Conservation (phyloP, 2,797 vertebrate species). For the Artibeus jamaicensis region DNA sequence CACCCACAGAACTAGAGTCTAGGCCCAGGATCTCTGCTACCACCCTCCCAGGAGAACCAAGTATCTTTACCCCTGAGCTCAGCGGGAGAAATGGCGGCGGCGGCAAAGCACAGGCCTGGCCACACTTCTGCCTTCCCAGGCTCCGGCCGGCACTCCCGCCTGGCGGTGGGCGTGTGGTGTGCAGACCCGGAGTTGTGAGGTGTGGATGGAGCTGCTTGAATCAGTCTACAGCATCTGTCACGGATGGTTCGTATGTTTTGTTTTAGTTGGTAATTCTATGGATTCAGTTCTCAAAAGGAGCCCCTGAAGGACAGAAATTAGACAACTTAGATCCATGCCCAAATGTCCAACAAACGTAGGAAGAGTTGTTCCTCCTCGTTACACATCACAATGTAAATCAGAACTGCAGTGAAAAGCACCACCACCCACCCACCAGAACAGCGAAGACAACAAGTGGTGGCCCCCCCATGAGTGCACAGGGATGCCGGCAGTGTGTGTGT, state of each 20-base stretch:
- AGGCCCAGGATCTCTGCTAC: neutral
- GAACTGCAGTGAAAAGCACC: neutral
- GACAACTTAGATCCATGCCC: neutral
- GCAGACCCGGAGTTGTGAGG: neutral
- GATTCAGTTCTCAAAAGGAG: neutral
- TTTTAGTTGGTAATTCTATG: neutral
- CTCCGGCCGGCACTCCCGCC: rapidly evolving
- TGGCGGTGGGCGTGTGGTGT: rapidly evolving
- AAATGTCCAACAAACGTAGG: neutral
- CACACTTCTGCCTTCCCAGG: neutral
- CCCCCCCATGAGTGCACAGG: neutral
- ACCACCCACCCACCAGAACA: neutral
- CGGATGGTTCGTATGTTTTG: neutral
- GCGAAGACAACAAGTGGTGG: neutral
- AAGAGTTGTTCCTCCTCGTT: neutral
- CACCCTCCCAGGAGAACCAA: neutral
- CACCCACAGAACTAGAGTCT: neutral
- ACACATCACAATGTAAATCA: neutral
- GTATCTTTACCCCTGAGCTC: rapidly evolving
- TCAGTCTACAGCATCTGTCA: neutral
- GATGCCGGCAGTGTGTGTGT: too few relatives aligned
- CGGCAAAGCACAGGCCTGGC: too few relatives aligned
- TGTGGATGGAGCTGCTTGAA: neutral
- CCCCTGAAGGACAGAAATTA: neutral
- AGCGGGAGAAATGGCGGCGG: neutral